Evolutionary conservation across 2,888 invertebrate species (phyloP).

Genomic region (Xiphydria camelus): DNA sequence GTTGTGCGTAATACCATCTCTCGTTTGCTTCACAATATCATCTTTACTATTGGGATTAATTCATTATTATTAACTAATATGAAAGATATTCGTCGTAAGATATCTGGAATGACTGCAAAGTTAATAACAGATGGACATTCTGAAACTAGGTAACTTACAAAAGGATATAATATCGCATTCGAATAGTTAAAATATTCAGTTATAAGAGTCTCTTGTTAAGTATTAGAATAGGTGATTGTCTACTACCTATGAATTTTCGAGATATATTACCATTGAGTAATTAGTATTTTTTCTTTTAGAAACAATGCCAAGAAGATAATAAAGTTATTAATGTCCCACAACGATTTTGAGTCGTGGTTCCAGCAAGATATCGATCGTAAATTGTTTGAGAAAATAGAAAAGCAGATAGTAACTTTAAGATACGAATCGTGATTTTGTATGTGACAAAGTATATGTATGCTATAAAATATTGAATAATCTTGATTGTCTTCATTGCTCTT

Average conservation of each 20-base stretch:
- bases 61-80: slow-evolving; percentile 21
- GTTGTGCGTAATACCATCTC: slow-evolving; percentile 29
- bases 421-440: slow-evolving; percentile 11
- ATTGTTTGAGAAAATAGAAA: slow-evolving; percentile 27
- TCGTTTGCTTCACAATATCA: slow-evolving; percentile 24
- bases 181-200: neutral
- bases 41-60: slow-evolving; percentile 22
- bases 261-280: neutral
- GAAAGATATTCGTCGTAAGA: slow-evolving; percentile 22
- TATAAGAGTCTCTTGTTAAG: neutral
- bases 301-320: slow-evolving; percentile 28
- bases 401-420: slow-evolving; percentile 30
- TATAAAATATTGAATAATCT: no score
- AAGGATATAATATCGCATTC: neutral
- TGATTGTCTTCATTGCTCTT: no score
- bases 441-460: no score
- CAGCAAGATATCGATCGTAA: slow-evolving; percentile 28
- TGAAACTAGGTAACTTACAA: slow-evolving; percentile 29
- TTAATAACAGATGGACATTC: slow-evolving; percentile 29
- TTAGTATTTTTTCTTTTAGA: slow-evolving; percentile 14
- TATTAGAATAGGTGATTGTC: neutral
- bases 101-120: slow-evolving; percentile 25
- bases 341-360: slow-evolving; percentile 27
- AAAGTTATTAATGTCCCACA: slow-evolving; percentile 25
- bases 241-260: neutral